phyloP scores from a whole-genome alignment of 2,888 invertebrate genomes.

The Tetanocera ferruginea region DNA sequence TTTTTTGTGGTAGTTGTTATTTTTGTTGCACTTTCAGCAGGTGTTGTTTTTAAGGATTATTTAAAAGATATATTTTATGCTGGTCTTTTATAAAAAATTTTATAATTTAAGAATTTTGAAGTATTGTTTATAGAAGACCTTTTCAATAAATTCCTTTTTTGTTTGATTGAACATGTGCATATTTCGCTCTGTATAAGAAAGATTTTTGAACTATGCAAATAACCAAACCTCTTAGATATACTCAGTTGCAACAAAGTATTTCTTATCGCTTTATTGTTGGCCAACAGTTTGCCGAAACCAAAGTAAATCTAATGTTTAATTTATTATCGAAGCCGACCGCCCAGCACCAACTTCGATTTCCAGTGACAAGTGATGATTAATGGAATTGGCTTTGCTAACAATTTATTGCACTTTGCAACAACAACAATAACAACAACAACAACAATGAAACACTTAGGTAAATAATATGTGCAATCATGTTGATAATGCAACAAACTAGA shows the following conservation, averaged over 20 bases:
- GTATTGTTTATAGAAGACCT: too few relatives aligned
- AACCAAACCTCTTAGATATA: too few relatives aligned
- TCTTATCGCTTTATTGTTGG: neutral
- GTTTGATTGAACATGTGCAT: too few relatives aligned
- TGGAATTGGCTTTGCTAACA: constrained; percentile 48
- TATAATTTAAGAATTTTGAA: too few relatives aligned
- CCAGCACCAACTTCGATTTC: neutral
- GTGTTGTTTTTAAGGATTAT: too few relatives aligned
- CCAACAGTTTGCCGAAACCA: neutral
- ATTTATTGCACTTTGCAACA: constrained; percentile 42
- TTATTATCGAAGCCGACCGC: constrained; percentile 6
- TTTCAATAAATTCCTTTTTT: too few relatives aligned
- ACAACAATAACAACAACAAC: constrained; percentile 31
- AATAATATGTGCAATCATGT: constrained; percentile 54
- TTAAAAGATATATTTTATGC: too few relatives aligned
- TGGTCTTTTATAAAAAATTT: too few relatives aligned
- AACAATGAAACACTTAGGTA: constrained; percentile 46
- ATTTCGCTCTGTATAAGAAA: too few relatives aligned
- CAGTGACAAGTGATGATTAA: constrained; percentile 56
- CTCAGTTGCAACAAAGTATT: too few relatives aligned
- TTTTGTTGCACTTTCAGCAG: too few relatives aligned
- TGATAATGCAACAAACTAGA: constrained; percentile 44
- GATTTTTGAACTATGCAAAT: too few relatives aligned
- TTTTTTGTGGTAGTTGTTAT: neutral
- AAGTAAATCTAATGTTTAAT: constrained; percentile 1